A percentile compares a stretch with the other conserved stretches of the same genome.
These are phyloP conservation scores for Eristalis arbustorum DNA, from an alignment of 2,888 invertebrate species.

Conservation along the genomic window DNA sequence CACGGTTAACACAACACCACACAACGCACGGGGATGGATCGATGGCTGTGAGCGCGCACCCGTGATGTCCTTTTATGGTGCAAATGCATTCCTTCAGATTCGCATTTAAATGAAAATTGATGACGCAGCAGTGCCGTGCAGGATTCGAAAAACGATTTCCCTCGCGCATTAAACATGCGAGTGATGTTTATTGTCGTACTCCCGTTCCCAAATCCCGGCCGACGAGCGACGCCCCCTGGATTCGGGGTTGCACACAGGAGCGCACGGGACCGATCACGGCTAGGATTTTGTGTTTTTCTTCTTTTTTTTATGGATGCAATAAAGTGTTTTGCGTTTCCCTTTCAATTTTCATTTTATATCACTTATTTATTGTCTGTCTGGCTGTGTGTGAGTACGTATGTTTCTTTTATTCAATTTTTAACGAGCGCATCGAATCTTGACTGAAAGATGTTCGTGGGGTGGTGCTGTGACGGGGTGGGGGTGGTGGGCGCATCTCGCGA, in stretches of 20 bases:
- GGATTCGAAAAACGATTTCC: constrained; percentile 43
- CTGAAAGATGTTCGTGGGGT: constrained; percentile 11
- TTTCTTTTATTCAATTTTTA: constrained; percentile 64
- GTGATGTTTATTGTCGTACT: constrained; percentile 45
- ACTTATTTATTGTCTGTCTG: constrained; percentile 14
- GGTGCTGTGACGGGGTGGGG: background rate
- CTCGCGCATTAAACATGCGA: constrained; percentile 47
- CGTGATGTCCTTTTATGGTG: constrained; percentile 33
- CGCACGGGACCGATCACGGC: background rate
- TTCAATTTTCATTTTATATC: constrained; percentile 60
- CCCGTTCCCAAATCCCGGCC: too few relatives aligned
- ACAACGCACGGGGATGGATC: background rate
- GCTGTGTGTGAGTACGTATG: constrained; percentile 28
- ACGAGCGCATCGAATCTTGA: constrained; percentile 54
- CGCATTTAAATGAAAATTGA: constrained; percentile 55
- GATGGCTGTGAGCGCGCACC: background rate
- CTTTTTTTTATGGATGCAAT: constrained; percentile 54
- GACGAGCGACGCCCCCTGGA: background rate
- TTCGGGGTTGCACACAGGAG: constrained; percentile 10
- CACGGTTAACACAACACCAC: constrained; percentile 34
- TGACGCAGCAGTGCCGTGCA: constrained; percentile 20
- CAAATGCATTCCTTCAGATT: constrained; percentile 40
- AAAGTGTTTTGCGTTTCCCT: constrained; percentile 62
- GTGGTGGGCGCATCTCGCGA: background rate
- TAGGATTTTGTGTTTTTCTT: background rate